A percentile compares a stretch with the other conserved stretches of the same genome.
Evolutionary conservation across 2,888 invertebrate species (phyloP).

Genomic region (Tipula helvola): DNA sequence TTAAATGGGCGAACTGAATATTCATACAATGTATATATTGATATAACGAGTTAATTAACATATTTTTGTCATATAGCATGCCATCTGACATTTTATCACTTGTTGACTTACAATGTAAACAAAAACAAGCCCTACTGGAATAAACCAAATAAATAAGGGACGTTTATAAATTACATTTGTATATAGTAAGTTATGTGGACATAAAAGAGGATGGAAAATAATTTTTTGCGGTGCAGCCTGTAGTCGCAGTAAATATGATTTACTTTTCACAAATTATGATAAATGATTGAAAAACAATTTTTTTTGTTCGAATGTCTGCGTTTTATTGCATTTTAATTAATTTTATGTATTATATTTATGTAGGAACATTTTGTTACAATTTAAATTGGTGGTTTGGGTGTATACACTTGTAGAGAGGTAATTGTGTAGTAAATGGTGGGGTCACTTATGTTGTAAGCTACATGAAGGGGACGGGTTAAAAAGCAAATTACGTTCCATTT

Average conservation of each 20-base stretch:
- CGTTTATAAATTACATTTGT: not conserved
- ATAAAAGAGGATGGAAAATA: not conserved
- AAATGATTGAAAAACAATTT: not conserved
- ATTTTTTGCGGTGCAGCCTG: not conserved
- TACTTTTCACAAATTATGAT: not conserved
- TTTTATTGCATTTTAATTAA: not conserved
- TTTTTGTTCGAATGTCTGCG: not conserved
- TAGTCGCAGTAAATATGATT: not conserved
- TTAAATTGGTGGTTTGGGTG: not conserved
- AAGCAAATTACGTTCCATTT: too few species aligned
- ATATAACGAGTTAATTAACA: not conserved
- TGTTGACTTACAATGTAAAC: not conserved
- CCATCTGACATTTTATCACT: not conserved
- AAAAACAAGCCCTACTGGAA: not conserved
- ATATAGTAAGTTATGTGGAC: not conserved
- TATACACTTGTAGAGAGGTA: not conserved
- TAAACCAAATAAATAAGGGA: not conserved
- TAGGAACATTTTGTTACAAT: not conserved
- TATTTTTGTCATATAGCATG: not conserved
- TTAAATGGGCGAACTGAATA: not conserved
- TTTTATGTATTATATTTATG: too few species aligned
- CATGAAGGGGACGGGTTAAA: too few species aligned
- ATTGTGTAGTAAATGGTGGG: not conserved
- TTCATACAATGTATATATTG: not conserved
- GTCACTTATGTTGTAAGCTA: not conserved